Percentiles rank a stretch among this genome's conserved stretches.
Conservation (phyloP, 2,888 invertebrate species). For the Dynastes maya region DNA sequence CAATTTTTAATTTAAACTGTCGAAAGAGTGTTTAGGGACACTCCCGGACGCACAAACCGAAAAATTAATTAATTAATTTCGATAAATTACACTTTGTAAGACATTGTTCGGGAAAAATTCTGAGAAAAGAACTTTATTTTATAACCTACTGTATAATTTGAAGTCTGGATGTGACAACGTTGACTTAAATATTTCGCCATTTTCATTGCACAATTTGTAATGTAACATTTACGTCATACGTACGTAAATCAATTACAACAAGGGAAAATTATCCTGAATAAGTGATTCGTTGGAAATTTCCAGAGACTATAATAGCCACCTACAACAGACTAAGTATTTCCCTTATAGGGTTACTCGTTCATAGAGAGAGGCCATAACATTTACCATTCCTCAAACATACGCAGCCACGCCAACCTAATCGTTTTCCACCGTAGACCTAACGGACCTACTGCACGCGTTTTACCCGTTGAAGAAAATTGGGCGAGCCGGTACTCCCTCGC, state of each 20-base stretch:
- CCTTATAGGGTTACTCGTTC: slow-evolving; percentile 3
- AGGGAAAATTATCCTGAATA: neutral
- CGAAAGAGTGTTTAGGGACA: no score
- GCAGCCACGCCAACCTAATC: neutral
- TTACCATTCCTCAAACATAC: slow-evolving; percentile 18
- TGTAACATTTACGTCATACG: neutral
- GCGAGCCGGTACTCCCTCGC: neutral
- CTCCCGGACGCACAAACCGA: no score
- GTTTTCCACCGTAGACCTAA: slow-evolving; percentile 3
- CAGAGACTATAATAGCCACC: neutral
- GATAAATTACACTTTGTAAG: no score
- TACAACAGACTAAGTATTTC: slow-evolving; percentile 5
- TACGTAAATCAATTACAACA: neutral
- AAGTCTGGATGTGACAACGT: no score
- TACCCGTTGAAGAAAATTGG: slow-evolving; percentile 31
- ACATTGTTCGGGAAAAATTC: no score
- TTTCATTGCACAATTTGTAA: neutral
- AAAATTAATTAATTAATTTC: no score
- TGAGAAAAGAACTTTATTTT: no score
- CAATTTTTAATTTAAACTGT: no score
- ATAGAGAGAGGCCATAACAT: neutral
- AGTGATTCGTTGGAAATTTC: neutral
- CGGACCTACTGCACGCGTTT: slow-evolving; percentile 27
- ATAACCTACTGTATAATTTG: no score
- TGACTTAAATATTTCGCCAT: no score